These are phyloP conservation scores for Todiramphus saurophagus DNA, from an alignment of 2,113 vertebrate species.

Conservation along the genomic window DNA sequence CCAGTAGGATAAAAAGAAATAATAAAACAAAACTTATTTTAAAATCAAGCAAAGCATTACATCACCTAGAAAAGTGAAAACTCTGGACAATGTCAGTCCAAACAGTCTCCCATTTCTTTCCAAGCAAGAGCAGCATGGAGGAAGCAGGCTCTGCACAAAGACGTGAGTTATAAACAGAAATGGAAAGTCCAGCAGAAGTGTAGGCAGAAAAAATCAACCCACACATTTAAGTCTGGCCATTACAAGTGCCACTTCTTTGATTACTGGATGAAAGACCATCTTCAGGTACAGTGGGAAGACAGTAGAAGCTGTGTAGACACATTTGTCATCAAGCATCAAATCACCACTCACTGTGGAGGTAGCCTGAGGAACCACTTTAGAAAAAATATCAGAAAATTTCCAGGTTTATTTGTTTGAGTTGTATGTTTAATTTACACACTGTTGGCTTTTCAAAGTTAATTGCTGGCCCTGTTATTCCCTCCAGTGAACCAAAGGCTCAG, in stretches of 20 bases:
- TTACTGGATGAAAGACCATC: not conserved
- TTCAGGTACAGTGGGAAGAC: not conserved
- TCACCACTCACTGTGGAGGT: too few relatives aligned
- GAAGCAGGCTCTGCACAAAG: not conserved
- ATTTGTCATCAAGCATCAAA: not conserved
- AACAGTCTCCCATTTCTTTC: not conserved
- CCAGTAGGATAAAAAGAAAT: not conserved
- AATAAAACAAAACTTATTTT: not conserved
- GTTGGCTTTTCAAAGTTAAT: not conserved
- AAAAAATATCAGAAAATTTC: not conserved
- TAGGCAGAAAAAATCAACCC: not conserved
- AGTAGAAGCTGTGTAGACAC: not conserved
- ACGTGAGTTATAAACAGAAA: not conserved
- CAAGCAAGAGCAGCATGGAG: accelerated
- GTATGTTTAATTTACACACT: not conserved
- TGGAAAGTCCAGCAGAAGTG: not conserved
- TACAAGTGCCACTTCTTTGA: not conserved
- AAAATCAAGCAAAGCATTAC: not conserved
- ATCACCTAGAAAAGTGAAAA: not conserved
- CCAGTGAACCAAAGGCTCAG: not conserved
- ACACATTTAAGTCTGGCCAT: not conserved
- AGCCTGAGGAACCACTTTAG: not conserved
- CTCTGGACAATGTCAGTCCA: not conserved
- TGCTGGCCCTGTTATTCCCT: not conserved
- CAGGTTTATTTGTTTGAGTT: not conserved